Evolutionary conservation across 2,113 vertebrate genomes (phyloP), one percentile per base, ranked within the genome.

Genomic region (Neodon shergylaensis): DNA sequence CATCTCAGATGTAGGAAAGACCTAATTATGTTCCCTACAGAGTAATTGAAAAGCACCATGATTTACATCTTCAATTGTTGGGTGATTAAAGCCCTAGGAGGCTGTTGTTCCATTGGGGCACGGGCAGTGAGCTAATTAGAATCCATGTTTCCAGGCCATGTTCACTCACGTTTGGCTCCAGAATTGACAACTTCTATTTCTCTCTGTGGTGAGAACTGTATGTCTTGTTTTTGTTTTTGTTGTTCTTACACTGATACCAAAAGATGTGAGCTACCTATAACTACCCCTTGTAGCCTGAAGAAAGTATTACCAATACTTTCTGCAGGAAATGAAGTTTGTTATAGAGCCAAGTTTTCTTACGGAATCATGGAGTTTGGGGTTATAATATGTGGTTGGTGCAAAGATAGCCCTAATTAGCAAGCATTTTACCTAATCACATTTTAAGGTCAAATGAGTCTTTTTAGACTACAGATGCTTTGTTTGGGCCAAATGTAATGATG

Each of bases 201-300:
- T 36, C 44, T 70, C 28, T n/a, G 10, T 16, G 12, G 11, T 16
- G 12, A 70, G 44, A n/a, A 7, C 11, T 52, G 12, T 24, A 72
- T 28, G 16, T 70, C 19, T 66, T 42, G 5, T 13, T 3, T 39
- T 49, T 79, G 61, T 65, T 65, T 65, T 21, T 49, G 28, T 85
- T 44, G 28, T 49, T 66, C 49, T 44, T 68, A 19, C 42, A 36
- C 16, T 33, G 42, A 49, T 36, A 86, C 5, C 42, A 49, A 68
- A 87, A 72, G 4, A 70, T n/a, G 13, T 47, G 42, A 49, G 96
- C 36, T 81, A 44, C 66, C n/a, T 88, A 3, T 28, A 84, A 36
- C 8, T 95, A n/a, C 21, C 19, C 82, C 95, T 93, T 92, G 54
- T 44, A 96, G 81, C 81, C 92, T 94, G 72, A 92, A 83, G 3